Conservation (phyloP, 1,140 invertebrate genomes). For the Drosophila elegans region DNA sequence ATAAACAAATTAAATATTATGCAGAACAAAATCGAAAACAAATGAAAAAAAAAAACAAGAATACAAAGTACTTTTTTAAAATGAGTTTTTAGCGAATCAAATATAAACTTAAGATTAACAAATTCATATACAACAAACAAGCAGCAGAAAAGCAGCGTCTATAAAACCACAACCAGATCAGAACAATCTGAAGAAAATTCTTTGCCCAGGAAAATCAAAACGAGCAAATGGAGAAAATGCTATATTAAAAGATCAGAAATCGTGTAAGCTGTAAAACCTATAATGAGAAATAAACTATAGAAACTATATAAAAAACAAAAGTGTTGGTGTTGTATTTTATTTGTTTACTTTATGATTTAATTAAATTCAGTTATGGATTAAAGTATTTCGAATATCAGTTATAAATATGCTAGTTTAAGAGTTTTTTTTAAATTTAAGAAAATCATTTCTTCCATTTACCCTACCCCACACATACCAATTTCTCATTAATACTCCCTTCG, state of each 20-base stretch:
- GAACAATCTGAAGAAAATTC: conserved; percentile 27
- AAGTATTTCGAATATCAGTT: too few species aligned
- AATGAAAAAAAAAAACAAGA: conserved; percentile 33
- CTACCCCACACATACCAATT: too few species aligned
- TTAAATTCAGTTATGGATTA: too few species aligned
- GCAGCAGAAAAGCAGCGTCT: conserved; percentile 18
- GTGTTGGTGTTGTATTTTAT: neutral
- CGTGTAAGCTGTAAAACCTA: conserved; percentile 67
- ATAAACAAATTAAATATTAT: conserved; percentile 44
- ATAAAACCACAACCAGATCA: conserved; percentile 17
- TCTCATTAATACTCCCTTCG: too few species aligned
- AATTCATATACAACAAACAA: conserved; percentile 63
- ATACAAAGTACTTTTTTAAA: conserved; percentile 69
- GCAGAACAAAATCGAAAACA: conserved; percentile 46
- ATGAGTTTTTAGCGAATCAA: conserved; percentile 77
- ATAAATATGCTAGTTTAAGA: too few species aligned
- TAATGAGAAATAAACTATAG: conserved; percentile 69
- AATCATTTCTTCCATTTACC: too few species aligned
- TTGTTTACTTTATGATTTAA: too few species aligned
- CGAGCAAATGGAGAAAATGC: conserved; percentile 13
- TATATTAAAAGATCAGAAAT: conserved; percentile 23
- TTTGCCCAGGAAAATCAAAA: conserved; percentile 24
- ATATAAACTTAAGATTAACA: conserved; percentile 70
- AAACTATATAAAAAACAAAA: conserved; percentile 45
- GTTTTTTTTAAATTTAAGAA: too few species aligned